A percentile compares a stretch with the other conserved stretches of the same genome.
These are phyloP conservation scores for Apistogramma diplotaenia DNA, from an alignment of 2,113 vertebrate species.

Conservation along the genomic window DNA sequence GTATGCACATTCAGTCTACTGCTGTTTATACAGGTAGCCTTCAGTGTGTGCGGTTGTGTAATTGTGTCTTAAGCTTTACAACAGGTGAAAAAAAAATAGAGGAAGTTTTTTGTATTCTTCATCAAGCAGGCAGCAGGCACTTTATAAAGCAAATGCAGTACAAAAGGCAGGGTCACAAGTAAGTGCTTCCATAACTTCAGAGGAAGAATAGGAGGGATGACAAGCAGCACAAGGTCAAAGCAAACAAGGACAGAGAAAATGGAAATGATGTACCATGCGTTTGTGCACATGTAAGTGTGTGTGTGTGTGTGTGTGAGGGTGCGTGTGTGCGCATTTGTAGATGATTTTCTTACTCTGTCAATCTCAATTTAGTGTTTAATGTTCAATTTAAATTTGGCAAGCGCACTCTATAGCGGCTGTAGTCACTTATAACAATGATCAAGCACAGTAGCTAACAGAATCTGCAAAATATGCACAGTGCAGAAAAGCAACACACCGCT, in stretches of 20 bases:
- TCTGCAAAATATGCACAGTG: background rate
- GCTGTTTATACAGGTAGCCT: background rate
- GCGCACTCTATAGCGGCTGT: background rate
- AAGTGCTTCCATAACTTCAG: background rate
- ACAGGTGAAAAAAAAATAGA: background rate
- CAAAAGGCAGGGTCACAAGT: background rate
- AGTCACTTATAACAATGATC: background rate
- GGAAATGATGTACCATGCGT: background rate
- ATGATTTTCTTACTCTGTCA: background rate
- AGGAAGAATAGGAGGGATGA: background rate
- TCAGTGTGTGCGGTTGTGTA: background rate
- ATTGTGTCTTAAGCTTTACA: background rate
- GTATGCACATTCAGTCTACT: background rate
- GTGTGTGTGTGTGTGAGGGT: background rate
- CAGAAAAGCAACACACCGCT: background rate
- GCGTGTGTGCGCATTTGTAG: background rate
- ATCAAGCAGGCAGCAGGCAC: background rate
- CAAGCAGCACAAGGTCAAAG: conserved; percentile 8
- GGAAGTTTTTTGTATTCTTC: background rate
- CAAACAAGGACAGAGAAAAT: conserved; percentile 2
- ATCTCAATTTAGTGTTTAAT: background rate
- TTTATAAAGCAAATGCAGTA: background rate
- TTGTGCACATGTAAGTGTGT: background rate
- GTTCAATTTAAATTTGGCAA: background rate
- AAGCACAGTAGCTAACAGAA: background rate